Evolutionary conservation across 2,113 vertebrate species (phyloP).

Genomic region (Xiphophorus hellerii): DNA sequence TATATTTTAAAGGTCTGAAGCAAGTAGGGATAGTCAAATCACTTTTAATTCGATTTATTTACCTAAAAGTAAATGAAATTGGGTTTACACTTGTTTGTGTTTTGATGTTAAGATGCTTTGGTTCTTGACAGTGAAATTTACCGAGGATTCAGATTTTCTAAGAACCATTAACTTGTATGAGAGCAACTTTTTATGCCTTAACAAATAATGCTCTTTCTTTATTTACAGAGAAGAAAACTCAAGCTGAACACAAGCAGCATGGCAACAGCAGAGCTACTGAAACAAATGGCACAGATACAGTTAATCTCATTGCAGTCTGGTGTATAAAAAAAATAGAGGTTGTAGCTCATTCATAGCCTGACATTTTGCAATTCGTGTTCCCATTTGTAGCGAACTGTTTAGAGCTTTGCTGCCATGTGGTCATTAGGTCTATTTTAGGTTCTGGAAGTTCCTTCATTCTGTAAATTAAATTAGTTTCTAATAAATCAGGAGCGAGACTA

Average conservation of each 20-base stretch:
- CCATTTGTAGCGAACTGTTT: too few species aligned
- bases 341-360: too few species aligned
- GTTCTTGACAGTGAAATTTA: too few species aligned
- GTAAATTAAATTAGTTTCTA: too few species aligned
- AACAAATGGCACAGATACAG: background rate
- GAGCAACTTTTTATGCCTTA: background rate
- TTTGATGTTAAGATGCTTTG: background rate
- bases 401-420: too few species aligned
- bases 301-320: background rate
- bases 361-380: too few species aligned
- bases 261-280: background rate
- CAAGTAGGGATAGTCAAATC: background rate
- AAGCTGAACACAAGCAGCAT: too few species aligned
- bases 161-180: background rate
- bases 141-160: too few species aligned
- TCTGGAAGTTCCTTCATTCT: too few species aligned
- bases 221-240: background rate
- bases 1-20: too few species aligned
- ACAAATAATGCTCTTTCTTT: background rate
- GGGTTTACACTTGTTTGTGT: background rate
- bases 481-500: too few species aligned
- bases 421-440: too few species aligned
- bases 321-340: background rate
- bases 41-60: background rate
- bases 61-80: background rate